Conservation (phyloP, 2,797 vertebrate species). For the Sternotherus odoratus region DNA sequence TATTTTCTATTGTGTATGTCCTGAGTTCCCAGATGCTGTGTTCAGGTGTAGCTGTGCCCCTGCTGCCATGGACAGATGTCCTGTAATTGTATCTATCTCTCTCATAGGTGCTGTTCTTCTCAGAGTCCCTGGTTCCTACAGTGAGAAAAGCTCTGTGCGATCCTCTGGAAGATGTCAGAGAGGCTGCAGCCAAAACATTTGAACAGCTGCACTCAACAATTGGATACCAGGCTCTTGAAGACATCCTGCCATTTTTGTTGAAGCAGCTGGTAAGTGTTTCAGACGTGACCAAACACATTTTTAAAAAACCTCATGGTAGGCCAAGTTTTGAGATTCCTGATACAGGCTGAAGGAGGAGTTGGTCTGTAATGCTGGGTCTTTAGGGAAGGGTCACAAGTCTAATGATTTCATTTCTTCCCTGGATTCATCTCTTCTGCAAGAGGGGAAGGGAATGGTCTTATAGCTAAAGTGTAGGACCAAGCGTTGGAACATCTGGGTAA, state of each 20-base stretch:
- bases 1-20: not conserved
- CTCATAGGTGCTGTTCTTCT: conserved; percentile 94
- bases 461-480: not conserved
- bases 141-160: conserved; percentile 97
- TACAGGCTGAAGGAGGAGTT: not conserved
- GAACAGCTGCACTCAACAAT: conserved; percentile 98
- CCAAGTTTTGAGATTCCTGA: conserved; percentile 28
- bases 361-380: not conserved
- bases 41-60: fast-evolving
- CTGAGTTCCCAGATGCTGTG: not conserved
- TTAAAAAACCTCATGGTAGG: not conserved
- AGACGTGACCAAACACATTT: not conserved
- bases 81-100: not conserved
- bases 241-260: conserved; percentile 94
- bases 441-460: not conserved
- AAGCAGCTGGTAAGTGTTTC: conserved; percentile 91
- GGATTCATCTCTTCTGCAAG: not conserved
- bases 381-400: not conserved
- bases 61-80: not conserved
- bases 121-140: conserved; percentile 96
- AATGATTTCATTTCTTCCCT: not conserved
- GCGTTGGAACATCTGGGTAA: not conserved
- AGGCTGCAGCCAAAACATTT: conserved; percentile 98
- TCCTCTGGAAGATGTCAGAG: conserved; percentile 95
- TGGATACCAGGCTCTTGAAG: conserved; percentile 96